Evolutionary conservation across 2,888 invertebrate species (phyloP).

Genomic region (Dione juno): DNA sequence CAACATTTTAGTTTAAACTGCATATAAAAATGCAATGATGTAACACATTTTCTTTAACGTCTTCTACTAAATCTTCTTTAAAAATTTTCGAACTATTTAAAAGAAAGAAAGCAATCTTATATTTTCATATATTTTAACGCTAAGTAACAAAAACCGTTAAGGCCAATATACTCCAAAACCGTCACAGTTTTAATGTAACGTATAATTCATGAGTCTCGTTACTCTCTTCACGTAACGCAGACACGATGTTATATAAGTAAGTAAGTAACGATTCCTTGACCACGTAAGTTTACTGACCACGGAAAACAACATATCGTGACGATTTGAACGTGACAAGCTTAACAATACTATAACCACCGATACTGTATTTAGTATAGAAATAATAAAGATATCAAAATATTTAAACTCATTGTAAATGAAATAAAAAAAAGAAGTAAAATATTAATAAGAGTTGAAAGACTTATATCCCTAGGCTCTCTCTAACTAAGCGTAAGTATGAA

Average conservation of each 20-base stretch:
- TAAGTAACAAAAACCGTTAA: too few relatives aligned
- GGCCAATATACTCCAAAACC: too few relatives aligned
- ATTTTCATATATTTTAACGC: too few relatives aligned
- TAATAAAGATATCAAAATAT: not conserved
- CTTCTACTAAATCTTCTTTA: not conserved
- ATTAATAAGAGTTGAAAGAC: too few relatives aligned
- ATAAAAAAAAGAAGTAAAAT: too few relatives aligned
- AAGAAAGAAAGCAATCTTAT: too few relatives aligned
- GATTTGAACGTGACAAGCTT: slow-evolving; percentile 66
- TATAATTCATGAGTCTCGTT: slow-evolving; percentile 7
- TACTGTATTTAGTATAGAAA: not conserved
- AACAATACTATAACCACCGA: slow-evolving; percentile 41
- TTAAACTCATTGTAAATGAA: too few relatives aligned
- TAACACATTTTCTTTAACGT: not conserved
- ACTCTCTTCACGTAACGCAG: slow-evolving; percentile 39
- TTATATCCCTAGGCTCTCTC: too few relatives aligned
- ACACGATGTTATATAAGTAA: slow-evolving; percentile 43
- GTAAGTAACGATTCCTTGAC: slow-evolving; percentile 45
- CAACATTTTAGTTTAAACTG: slow-evolving; percentile 14
- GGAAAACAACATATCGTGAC: slow-evolving; percentile 66
- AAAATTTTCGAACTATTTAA: not conserved
- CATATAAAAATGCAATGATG: not conserved
- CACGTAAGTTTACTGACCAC: slow-evolving; percentile 66
- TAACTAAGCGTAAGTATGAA: too few relatives aligned
- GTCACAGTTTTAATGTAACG: not conserved